Conservation (phyloP, 2,888 invertebrate genomes). For the Argynnis bischoffii region DNA sequence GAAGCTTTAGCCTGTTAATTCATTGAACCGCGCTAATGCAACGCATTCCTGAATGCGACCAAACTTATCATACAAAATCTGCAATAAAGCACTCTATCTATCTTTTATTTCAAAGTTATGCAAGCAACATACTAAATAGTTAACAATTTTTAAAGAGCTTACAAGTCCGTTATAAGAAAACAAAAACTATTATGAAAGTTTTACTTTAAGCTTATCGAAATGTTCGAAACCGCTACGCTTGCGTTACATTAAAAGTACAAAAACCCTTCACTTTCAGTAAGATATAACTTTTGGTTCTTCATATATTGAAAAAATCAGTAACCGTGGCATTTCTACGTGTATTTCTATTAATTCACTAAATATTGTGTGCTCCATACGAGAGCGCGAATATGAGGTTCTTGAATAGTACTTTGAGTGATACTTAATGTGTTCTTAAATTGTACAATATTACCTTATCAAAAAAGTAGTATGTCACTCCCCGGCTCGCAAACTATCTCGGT, state of each 20-base stretch:
- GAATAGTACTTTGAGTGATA: too few relatives aligned
- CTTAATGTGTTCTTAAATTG: too few relatives aligned
- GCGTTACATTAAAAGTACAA: slow-evolving; percentile 15
- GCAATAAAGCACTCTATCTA: slow-evolving; percentile 9
- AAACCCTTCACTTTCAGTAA: slow-evolving; percentile 11
- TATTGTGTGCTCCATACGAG: too few relatives aligned
- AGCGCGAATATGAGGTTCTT: too few relatives aligned
- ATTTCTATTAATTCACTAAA: too few relatives aligned
- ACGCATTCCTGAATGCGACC: slow-evolving; percentile 1
- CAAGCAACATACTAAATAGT: not conserved
- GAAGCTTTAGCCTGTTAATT: not conserved
- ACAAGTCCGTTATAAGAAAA: slow-evolving; percentile 5
- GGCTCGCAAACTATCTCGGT: too few relatives aligned
- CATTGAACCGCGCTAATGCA: not conserved
- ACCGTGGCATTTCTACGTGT: too few relatives aligned
- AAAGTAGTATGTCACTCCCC: too few relatives aligned
- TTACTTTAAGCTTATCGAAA: slow-evolving; percentile 9
- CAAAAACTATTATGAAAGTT: slow-evolving; percentile 12
- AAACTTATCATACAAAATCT: slow-evolving; percentile 2
- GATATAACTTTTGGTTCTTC: not conserved
- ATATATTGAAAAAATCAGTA: too few relatives aligned
- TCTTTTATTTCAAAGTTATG: slow-evolving; percentile 3
- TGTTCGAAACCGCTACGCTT: not conserved
- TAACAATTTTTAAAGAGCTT: slow-evolving; percentile 10
- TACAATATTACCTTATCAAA: too few relatives aligned